Percentiles rank a stretch among this genome's conserved stretches.
phyloP scores from a whole-genome alignment of 2,113 vertebrate genomes.

The Neotoma lepida region DNA sequence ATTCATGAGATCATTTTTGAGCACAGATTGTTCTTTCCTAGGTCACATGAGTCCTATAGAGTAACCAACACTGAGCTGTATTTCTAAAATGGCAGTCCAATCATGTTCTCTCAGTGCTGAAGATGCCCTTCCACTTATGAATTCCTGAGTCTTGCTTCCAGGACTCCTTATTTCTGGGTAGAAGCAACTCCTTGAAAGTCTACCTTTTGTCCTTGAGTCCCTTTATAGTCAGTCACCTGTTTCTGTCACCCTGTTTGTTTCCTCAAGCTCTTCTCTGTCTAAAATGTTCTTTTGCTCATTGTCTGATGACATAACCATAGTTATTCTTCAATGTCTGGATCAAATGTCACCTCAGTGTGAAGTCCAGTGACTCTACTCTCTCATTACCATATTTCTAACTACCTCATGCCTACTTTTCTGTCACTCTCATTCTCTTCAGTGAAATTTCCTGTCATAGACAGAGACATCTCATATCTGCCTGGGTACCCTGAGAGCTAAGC shows the following conservation, averaged over 20 bases:
- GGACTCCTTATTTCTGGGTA: neutral
- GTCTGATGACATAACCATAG: constrained; percentile 37
- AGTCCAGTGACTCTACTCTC: neutral
- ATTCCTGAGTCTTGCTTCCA: neutral
- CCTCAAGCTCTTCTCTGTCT: neutral
- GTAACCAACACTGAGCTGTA: neutral
- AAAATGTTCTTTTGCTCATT: constrained; percentile 27
- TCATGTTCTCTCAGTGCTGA: neutral
- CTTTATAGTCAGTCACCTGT: neutral
- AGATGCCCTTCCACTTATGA: neutral
- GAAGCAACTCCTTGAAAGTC: neutral
- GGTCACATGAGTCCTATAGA: neutral
- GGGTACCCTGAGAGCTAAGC: neutral
- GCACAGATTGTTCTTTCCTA: constrained; percentile 10
- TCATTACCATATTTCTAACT: constrained; percentile 11
- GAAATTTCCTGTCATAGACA: neutral
- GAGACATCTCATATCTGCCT: neutral
- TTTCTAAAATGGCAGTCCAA: constrained; percentile 4
- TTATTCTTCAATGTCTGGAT: constrained; percentile 54
- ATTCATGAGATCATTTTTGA: constrained; percentile 54
- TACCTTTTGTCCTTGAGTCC: neutral
- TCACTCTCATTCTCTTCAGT: neutral
- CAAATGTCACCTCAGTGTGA: constrained; percentile 48
- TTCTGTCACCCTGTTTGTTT: constrained; percentile 18
- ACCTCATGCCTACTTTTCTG: neutral